Evolutionary conservation across 2,888 invertebrate species (phyloP), one percentile per base, ranked within the genome.

Genomic region (Himalopsyche anomala): DNA sequence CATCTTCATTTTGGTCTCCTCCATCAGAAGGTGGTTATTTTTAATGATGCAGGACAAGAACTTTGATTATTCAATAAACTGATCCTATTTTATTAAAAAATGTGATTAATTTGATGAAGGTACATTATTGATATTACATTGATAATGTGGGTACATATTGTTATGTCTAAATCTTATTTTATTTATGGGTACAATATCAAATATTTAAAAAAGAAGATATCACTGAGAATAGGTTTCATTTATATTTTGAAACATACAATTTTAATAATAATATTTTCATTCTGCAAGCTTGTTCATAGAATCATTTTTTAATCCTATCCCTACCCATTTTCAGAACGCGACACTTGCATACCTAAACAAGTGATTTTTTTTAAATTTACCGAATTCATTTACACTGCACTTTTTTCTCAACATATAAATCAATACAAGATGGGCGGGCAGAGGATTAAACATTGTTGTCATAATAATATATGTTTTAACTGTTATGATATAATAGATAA

Each of bases 181-280:
- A 74, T 15, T 74, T 36, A 74, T 74, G 36, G 74, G n/a, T 74
- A 74, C 28, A 45, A 42, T 80, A 80, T 42, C 42, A 80, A 80
- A 45, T 80, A 80, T 80, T 74, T 74, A 80, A 19, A 80, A 80
- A 80, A 80, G 80, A 80, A 80, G 80, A 80, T 80, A 80, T 80
- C 80, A 80, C 80, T 80, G 80, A 9, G 36, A 74, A 74, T 62
- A 19, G 19, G 62, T 19, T 62, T 62, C 62, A 62, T 36, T 74
- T 74, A 36, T 36, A 74, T 74, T 36, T 36, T 74, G 74, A 36
- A 74, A 74, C 74, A 36, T 74, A 19, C 28, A 62, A 62, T 15
- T 28, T 28, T 28, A 28, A 28, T 28, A 28, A 28, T 28, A 28
- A 28, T 15, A 15, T 2, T 51, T 15, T 51, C 51, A 51, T 51